Evolutionary conservation across 2,113 vertebrate genomes (phyloP).

Genomic region (Pelvicachromis taeniatus): DNA sequence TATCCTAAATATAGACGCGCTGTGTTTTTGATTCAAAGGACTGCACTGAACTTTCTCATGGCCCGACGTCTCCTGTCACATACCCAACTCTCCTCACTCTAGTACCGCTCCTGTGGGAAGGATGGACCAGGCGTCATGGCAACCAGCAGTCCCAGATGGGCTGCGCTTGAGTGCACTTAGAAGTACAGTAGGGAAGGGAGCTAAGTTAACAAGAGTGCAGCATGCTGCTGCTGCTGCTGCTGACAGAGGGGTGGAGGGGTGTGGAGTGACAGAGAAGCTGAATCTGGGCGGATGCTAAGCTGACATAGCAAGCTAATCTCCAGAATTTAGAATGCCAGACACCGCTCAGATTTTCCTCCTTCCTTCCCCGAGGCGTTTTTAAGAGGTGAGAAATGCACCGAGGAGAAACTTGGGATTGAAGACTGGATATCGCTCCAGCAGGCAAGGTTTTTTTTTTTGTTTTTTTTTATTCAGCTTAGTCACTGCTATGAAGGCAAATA

Average conservation of each 20-base stretch:
- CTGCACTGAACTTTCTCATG: slow-evolving; percentile 70
- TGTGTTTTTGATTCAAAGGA: slow-evolving; percentile 27
- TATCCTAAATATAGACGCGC: slow-evolving; percentile 39
- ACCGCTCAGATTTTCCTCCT: neutral
- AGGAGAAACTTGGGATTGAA: slow-evolving; percentile 19
- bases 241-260: slow-evolving; percentile 22
- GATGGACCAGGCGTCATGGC: slow-evolving; percentile 52
- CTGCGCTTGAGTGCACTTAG: slow-evolving; percentile 38
- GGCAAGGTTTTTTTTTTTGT: neutral
- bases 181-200: slow-evolving; percentile 53
- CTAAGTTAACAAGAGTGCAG: slow-evolving; percentile 28
- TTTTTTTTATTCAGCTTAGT: slow-evolving; percentile 27
- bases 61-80: slow-evolving; percentile 42
- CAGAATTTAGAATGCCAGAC: slow-evolving; percentile 37
- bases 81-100: slow-evolving; percentile 7
- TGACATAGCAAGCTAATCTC: slow-evolving; percentile 56
- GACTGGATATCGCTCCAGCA: slow-evolving; percentile 17
- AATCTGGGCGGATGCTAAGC: slow-evolving; percentile 49
- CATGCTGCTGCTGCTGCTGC: slow-evolving; percentile 1
- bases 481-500: neutral
- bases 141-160: slow-evolving; percentile 59
- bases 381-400: slow-evolving; percentile 37
- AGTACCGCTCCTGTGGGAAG: slow-evolving; percentile 44
- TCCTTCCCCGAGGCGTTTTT: slow-evolving; percentile 13
- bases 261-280: slow-evolving; percentile 19